Percentiles rank a stretch among this genome's conserved stretches.
Evolutionary conservation across 2,113 vertebrate species (phyloP).

Genomic region (Gambusia affinis): DNA sequence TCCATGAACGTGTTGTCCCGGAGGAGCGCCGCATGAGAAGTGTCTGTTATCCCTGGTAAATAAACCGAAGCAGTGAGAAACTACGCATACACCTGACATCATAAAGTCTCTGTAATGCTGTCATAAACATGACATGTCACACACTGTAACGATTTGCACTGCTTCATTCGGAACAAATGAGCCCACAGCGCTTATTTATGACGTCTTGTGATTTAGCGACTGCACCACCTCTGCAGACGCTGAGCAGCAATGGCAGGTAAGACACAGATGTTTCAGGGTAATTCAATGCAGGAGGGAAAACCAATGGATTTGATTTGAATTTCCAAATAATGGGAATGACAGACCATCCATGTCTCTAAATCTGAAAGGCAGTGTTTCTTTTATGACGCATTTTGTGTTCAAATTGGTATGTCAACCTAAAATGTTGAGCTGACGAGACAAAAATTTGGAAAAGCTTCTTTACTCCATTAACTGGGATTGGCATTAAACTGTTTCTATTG

Average conservation of each 20-base stretch:
- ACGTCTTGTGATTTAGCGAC: conserved; percentile 47
- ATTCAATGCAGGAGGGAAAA: background rate
- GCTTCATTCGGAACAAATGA: conserved; percentile 55
- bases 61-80: conserved; percentile 43
- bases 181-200: conserved; percentile 35
- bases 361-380: background rate
- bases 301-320: background rate
- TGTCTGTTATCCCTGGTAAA: conserved; percentile 71
- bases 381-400: background rate
- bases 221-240: conserved; percentile 6
- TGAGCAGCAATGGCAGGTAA: background rate
- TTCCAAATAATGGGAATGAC: background rate
- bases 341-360: no score
- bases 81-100: conserved; percentile 44
- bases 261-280: background rate
- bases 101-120: conserved; percentile 63
- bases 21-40: conserved; percentile 56
- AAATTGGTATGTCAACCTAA: background rate
- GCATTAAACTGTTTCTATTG: no score
- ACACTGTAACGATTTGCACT: conserved; percentile 35
- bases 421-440: background rate
- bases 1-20: conserved; percentile 66
- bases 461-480: background rate
- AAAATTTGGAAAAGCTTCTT: background rate
- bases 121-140: conserved; percentile 63